Conservation (phyloP, 2,888 invertebrate genomes). For the Petrolisthes manimaculis region DNA sequence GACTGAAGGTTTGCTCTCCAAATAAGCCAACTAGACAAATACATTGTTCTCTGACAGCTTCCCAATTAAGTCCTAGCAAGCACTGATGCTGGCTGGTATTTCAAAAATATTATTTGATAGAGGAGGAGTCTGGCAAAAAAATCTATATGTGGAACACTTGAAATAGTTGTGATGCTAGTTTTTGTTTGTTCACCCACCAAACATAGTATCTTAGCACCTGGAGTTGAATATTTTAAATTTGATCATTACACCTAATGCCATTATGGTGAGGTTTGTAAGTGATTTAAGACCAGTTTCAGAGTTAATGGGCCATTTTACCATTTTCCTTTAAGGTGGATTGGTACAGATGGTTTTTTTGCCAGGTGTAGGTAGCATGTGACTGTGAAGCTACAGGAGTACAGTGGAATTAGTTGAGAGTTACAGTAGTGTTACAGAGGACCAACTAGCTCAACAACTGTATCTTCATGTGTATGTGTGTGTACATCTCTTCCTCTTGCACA, state of each 20-base stretch:
- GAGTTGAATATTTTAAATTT: too few species aligned
- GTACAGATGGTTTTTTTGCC: not conserved
- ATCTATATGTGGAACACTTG: too few species aligned
- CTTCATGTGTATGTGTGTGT: not conserved
- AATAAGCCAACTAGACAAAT: conserved; percentile 19
- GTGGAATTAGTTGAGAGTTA: not conserved
- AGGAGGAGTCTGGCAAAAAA: too few species aligned
- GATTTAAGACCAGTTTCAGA: too few species aligned
- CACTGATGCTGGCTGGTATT: not conserved
- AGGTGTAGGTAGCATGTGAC: not conserved
- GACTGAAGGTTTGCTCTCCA: conserved; percentile 37
- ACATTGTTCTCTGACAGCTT: conserved; percentile 43
- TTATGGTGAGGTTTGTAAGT: too few species aligned
- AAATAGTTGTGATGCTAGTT: too few species aligned
- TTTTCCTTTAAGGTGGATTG: too few species aligned
- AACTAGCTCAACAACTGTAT: not conserved
- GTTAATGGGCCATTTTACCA: too few species aligned
- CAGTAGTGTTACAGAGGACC: not conserved
- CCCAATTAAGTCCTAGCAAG: not conserved
- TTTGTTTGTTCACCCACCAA: too few species aligned
- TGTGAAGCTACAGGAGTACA: conserved; percentile 41
- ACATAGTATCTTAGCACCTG: too few species aligned
- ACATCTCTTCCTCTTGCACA: not conserved
- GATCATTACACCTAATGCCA: too few species aligned
- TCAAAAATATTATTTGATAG: not conserved